Percentiles rank a stretch among this genome's conserved stretches.
These are phyloP conservation scores for Myrmophylax atrothorax DNA, from an alignment of 2,113 vertebrate genomes.

Conservation along the genomic window DNA sequence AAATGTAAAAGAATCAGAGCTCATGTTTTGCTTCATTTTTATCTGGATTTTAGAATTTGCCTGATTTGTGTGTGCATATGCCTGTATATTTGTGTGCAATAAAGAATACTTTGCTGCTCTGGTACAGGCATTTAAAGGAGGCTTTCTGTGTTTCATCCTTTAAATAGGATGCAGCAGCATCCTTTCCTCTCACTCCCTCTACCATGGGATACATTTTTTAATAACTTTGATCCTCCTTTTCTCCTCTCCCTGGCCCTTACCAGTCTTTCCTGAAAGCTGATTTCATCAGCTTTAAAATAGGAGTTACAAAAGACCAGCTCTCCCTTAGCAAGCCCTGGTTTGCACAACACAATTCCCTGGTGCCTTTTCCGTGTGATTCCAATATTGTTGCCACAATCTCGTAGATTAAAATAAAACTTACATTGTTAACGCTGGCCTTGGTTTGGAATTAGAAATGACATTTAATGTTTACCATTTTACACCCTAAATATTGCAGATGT, in stretches of 20 bases:
- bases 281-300: slow-evolving; percentile 3
- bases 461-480: not conserved
- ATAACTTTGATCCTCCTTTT: slow-evolving; percentile 51
- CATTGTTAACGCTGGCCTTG: slow-evolving; percentile 11
- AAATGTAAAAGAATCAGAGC: not conserved
- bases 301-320: not conserved
- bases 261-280: slow-evolving; percentile 39
- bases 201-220: not conserved
- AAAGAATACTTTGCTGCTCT: not conserved
- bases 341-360: not conserved
- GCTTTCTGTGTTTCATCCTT: not conserved
- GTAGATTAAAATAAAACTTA: slow-evolving; percentile 1
- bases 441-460: slow-evolving; percentile 7
- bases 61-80: rapidly evolving
- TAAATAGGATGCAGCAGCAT: not conserved
- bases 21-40: not conserved
- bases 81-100: not conserved
- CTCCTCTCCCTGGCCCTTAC: slow-evolving; percentile 15
- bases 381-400: not conserved
- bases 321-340: not conserved
- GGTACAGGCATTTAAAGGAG: not conserved
- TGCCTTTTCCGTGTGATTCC: not conserved
- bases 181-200: not conserved
- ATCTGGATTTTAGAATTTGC: not conserved
- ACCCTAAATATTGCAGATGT: not conserved